Percentiles rank a stretch among this genome's conserved stretches.
phyloP scores from a whole-genome alignment of 2,797 vertebrate genomes.

The Scleropages formosus region DNA sequence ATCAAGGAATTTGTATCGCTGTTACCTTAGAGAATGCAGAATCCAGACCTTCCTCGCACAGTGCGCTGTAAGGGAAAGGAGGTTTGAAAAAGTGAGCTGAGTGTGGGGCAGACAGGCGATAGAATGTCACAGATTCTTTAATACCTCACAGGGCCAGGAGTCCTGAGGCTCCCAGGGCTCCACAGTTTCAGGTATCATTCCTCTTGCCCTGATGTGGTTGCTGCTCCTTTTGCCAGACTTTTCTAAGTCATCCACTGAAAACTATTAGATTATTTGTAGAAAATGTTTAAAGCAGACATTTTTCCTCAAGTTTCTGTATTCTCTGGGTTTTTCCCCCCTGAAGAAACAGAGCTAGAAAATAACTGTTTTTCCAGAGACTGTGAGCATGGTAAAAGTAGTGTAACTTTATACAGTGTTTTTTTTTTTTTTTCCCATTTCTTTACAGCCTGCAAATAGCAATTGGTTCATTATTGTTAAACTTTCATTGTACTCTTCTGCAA shows the following conservation, averaged over 20 bases:
- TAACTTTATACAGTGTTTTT: neutral
- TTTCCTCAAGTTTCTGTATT: neutral
- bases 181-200: neutral
- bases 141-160: slow-evolving; percentile 6
- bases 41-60: no score
- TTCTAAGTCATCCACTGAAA: slow-evolving; percentile 5
- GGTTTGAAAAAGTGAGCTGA: slow-evolving; percentile 25
- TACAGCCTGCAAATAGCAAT: neutral
- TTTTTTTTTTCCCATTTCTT: neutral
- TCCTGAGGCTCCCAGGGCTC: neutral
- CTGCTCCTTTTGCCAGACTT: neutral
- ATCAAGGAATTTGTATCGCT: no score
- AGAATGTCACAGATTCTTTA: slow-evolving; percentile 21
- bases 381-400: neutral
- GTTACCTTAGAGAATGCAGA: no score
- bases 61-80: slow-evolving; percentile 13
- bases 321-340: no score
- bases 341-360: no score
- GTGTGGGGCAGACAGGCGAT: neutral
- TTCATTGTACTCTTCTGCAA: neutral
- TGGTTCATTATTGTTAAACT: neutral
- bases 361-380: neutral
- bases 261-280: no score
- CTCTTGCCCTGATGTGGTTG: neutral
- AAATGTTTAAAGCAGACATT: neutral